These are phyloP conservation scores for Drosophila rellima DNA, from an alignment of 2,888 invertebrate species.

Conservation along the genomic window DNA sequence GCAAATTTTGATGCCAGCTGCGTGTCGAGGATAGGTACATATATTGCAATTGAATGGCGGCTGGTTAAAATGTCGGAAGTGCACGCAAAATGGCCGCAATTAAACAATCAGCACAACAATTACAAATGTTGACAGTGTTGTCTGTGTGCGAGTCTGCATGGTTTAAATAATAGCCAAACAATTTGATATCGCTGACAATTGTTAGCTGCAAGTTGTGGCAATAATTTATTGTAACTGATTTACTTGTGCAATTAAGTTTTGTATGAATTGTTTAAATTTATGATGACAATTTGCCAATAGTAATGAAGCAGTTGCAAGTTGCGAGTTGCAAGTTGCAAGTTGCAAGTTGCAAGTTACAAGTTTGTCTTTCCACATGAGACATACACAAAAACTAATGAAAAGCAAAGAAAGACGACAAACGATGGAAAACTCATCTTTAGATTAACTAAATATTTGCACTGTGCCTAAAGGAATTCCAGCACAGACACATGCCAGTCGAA, in stretches of 20 bases:
- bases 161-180: constrained; percentile 59
- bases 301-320: constrained; percentile 34
- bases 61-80: constrained; percentile 55
- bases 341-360: neutral
- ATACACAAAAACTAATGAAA: constrained; percentile 24
- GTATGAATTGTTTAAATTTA: constrained; percentile 60
- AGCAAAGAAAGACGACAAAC: constrained; percentile 25
- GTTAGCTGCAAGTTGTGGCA: constrained; percentile 73
- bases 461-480: constrained; percentile 31
- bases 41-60: constrained; percentile 33
- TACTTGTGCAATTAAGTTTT: constrained; percentile 66
- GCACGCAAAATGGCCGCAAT: constrained; percentile 80
- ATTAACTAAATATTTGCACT: constrained; percentile 70
- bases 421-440: constrained; percentile 51
- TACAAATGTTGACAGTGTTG: constrained; percentile 63
- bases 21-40: neutral
- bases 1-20: constrained; percentile 10
- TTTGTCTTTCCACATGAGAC: constrained; percentile 5
- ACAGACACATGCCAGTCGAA: constrained; percentile 9
- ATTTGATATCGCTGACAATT: constrained; percentile 76
- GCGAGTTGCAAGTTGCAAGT: constrained; percentile 22
- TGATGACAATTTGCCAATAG: constrained; percentile 53
- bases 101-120: constrained; percentile 81
- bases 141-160: constrained; percentile 10
- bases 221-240: constrained; percentile 72